phyloP scores from a whole-genome alignment of 2,797 vertebrate species.

The Picus viridis region DNA sequence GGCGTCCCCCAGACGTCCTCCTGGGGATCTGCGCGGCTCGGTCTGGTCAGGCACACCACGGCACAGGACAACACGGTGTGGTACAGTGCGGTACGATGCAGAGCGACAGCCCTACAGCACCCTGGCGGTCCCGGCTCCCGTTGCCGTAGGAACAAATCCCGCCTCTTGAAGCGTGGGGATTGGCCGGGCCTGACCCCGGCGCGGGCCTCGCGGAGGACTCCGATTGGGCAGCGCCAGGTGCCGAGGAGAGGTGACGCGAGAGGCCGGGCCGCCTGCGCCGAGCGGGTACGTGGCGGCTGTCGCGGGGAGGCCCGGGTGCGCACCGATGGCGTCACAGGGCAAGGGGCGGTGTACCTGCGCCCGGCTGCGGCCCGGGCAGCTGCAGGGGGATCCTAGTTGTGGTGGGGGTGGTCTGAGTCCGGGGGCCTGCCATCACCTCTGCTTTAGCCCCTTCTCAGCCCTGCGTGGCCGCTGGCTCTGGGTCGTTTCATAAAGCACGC shows the following conservation, averaged over 20 bases:
- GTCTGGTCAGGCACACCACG: accelerated
- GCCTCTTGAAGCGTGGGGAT: neutral
- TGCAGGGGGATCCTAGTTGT: accelerated
- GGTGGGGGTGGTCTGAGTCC: neutral
- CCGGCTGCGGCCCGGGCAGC: accelerated
- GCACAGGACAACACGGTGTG: accelerated
- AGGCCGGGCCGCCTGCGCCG: neutral
- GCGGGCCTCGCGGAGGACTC: conserved; percentile 8
- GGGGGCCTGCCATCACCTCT: too few species aligned
- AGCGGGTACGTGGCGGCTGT: conserved; percentile 32
- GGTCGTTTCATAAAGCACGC: too few species aligned
- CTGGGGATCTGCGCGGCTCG: neutral
- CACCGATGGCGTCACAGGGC: neutral
- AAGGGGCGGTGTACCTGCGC: neutral
- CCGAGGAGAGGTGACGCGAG: neutral
- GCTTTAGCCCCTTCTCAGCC: neutral
- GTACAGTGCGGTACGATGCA: accelerated
- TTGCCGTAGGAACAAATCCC: conserved; percentile 46
- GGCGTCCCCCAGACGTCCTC: neutral
- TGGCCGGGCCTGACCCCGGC: neutral
- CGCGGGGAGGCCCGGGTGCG: neutral
- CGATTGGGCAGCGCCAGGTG: conserved; percentile 3
- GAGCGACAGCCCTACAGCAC: neutral
- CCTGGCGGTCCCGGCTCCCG: neutral
- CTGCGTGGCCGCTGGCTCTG: neutral